These are phyloP conservation scores for Oncorhynchus mykiss DNA, from an alignment of 2,113 vertebrate species.

Conservation along the genomic window DNA sequence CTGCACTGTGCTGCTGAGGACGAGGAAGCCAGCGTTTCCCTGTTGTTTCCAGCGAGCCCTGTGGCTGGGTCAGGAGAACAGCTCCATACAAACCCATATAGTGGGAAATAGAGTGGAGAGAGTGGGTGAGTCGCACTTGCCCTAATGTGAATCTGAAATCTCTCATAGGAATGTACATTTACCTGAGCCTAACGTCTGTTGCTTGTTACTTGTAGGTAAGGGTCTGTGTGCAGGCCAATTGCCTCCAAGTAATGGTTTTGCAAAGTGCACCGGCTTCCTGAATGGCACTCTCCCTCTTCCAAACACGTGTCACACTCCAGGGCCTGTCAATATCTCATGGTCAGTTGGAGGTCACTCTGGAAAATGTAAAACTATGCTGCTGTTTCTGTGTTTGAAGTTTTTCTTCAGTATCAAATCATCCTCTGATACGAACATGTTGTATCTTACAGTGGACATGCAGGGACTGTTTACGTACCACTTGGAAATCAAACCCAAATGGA, in stretches of 20 bases:
- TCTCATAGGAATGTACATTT: not conserved
- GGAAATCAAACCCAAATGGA: constrained; percentile 8
- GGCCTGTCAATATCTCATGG: constrained; percentile 37
- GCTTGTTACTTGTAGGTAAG: constrained; percentile 14
- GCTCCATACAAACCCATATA: constrained; percentile 22
- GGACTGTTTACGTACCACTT: constrained; percentile 10
- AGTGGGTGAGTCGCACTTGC: constrained; percentile 43
- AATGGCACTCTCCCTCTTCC: no score
- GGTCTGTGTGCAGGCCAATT: constrained; percentile 23
- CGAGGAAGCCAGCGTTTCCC: constrained; percentile 11
- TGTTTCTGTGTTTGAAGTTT: not conserved
- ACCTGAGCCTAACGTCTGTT: not conserved
- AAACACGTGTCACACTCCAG: constrained; percentile 33
- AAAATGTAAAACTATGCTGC: not conserved
- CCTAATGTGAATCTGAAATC: not conserved
- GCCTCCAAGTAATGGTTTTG: not conserved
- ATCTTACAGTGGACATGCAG: constrained; percentile 37
- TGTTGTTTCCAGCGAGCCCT: constrained; percentile 61
- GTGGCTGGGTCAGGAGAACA: constrained; percentile 20
- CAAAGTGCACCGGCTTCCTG: constrained; percentile 19
- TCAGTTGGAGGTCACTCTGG: constrained; percentile 33
- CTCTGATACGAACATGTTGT: not conserved
- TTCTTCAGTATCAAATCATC: not conserved
- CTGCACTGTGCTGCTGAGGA: constrained; percentile 47
- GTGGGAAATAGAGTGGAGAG: constrained; percentile 25